Conservation (phyloP, 2,797 vertebrate genomes). For the Emys orbicularis region DNA sequence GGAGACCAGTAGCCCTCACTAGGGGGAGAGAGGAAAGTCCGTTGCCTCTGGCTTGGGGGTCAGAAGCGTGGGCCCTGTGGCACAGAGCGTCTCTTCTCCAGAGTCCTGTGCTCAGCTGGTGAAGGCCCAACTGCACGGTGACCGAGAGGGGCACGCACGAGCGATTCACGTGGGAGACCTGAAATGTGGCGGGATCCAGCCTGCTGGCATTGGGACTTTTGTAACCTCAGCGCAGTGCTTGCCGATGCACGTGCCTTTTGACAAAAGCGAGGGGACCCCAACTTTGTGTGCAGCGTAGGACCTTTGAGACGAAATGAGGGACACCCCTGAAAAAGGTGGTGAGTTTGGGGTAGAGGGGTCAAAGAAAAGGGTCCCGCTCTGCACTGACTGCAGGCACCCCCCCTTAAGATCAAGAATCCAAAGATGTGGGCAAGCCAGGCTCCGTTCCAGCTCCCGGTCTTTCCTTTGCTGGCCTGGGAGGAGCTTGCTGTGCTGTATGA, state of each 20-base stretch:
- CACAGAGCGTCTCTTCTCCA: neutral
- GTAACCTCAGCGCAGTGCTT: neutral
- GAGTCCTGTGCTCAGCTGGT: neutral
- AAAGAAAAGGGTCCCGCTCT: rapidly evolving
- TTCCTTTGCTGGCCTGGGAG: neutral
- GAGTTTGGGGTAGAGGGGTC: rapidly evolving
- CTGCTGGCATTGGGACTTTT: neutral
- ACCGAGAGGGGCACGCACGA: neutral
- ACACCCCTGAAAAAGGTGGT: neutral
- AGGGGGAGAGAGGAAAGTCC: neutral
- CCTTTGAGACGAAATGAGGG: neutral
- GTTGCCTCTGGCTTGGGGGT: too few species aligned
- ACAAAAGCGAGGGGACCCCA: neutral
- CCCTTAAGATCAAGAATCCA: neutral
- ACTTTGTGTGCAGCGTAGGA: neutral
- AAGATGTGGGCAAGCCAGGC: neutral
- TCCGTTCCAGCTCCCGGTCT: neutral
- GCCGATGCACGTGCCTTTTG: neutral
- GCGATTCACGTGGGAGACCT: too few species aligned
- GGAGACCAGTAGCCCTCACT: neutral
- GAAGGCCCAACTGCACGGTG: neutral
- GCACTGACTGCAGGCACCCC: neutral
- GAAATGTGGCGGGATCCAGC: neutral
- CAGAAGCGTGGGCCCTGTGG: too few species aligned
- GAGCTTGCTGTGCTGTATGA: neutral